Conservation (phyloP, 2,888 invertebrate species). For the Dione vanillae region DNA sequence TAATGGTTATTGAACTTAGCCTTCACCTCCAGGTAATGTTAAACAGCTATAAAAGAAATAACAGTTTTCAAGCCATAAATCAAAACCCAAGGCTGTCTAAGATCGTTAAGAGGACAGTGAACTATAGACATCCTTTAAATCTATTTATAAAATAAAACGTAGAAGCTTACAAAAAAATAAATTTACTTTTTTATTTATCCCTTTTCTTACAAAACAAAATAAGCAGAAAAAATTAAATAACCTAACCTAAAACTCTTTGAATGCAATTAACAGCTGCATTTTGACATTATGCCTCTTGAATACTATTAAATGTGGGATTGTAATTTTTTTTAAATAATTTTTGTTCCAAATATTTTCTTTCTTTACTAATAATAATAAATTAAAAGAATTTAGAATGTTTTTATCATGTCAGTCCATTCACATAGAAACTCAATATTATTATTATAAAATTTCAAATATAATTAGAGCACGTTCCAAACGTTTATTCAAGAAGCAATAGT, state of each 20-base stretch:
- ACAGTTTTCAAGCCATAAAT: conserved; percentile 5
- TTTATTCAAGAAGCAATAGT: conserved; percentile 5
- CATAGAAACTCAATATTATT: not conserved
- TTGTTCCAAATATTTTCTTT: too few relatives aligned
- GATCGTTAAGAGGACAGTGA: not conserved
- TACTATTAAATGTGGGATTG: too few relatives aligned
- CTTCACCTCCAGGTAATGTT: not conserved
- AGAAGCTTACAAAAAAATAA: not conserved
- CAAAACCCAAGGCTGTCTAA: conserved; percentile 12
- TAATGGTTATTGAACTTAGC: not conserved
- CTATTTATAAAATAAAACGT: not conserved
- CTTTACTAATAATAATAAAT: too few relatives aligned
- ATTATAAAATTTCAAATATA: not conserved
- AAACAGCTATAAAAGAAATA: not conserved
- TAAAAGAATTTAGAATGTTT: not conserved
- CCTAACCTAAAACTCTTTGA: too few relatives aligned
- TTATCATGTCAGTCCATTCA: not conserved
- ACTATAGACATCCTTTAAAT: not conserved
- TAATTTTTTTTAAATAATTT: too few relatives aligned
- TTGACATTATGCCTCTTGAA: too few relatives aligned
- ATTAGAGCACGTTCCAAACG: not conserved
- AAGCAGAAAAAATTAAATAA: too few relatives aligned
- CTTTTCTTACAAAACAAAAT: not conserved
- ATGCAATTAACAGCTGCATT: too few relatives aligned
- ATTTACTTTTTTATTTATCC: not conserved